These are phyloP conservation scores for Stegophylla sp. DNA, from an alignment of 2,888 invertebrate species.

Conservation along the genomic window DNA sequence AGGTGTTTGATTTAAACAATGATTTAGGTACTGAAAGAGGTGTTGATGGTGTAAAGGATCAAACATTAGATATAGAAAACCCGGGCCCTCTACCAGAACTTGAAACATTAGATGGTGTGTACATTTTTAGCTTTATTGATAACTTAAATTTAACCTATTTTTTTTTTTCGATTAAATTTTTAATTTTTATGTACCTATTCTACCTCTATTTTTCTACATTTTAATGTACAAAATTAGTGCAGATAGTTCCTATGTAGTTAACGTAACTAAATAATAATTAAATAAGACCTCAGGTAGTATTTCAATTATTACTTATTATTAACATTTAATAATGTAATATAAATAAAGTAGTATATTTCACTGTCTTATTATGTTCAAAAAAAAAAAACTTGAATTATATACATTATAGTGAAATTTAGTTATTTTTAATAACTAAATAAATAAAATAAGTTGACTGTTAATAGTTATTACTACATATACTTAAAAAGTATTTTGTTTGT, in stretches of 20 bases:
- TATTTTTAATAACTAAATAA: neutral
- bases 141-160: slow-evolving; percentile 13
- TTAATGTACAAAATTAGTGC: too few relatives aligned
- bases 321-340: too few relatives aligned
- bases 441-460: neutral
- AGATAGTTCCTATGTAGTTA: too few relatives aligned
- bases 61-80: slow-evolving; percentile 67
- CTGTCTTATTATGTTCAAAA: neutral
- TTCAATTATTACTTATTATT: too few relatives aligned
- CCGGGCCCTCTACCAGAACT: slow-evolving; percentile 71
- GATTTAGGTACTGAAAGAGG: slow-evolving; percentile 69
- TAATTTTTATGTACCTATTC: too few relatives aligned
- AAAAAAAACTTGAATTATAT: too few relatives aligned
- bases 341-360: neutral
- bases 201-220: too few relatives aligned
- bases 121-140: too few relatives aligned
- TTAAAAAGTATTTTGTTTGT: neutral
- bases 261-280: too few relatives aligned
- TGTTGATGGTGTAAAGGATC: slow-evolving; percentile 70
- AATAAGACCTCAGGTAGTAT: too few relatives aligned
- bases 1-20: slow-evolving; percentile 91
- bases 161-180: neutral
- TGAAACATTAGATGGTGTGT: slow-evolving; percentile 72
- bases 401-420: neutral
- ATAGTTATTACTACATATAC: neutral